Conservation (phyloP, 2,113 vertebrate species). For the Centropus unirufus region DNA sequence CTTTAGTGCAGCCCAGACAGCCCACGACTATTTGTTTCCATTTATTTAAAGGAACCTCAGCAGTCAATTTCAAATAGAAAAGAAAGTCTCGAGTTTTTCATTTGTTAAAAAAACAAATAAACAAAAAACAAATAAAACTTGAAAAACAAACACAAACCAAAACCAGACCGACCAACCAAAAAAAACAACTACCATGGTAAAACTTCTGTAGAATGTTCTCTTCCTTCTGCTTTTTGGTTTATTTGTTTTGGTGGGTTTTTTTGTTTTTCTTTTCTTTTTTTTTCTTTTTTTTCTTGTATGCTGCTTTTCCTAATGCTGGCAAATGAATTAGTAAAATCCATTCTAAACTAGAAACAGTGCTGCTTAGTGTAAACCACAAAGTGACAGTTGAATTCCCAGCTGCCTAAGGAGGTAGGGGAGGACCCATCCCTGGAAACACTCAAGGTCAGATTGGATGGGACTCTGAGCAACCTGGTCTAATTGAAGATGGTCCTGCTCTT, state of each 20-base stretch:
- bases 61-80: not conserved
- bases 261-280: no score
- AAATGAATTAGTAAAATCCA: not conserved
- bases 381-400: not conserved
- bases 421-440: no score
- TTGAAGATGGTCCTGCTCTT: no score
- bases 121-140: not conserved
- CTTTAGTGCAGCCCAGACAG: not conserved
- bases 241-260: no score
- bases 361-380: not conserved
- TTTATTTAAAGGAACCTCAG: slow-evolving; percentile 22
- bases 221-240: not conserved
- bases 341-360: not conserved
- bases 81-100: not conserved
- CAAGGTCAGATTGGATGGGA: no score
- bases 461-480: no score
- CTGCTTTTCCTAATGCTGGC: not conserved
- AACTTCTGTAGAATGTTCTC: not conserved
- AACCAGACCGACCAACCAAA: no score
- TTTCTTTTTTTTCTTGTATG: not conserved
- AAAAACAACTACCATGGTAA: no score
- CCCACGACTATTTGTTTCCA: not conserved
- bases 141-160: no score
- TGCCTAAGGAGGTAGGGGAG: no score
- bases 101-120: not conserved